Conservation (phyloP, 2,113 vertebrate species). For the Cheirogaleus medius region DNA sequence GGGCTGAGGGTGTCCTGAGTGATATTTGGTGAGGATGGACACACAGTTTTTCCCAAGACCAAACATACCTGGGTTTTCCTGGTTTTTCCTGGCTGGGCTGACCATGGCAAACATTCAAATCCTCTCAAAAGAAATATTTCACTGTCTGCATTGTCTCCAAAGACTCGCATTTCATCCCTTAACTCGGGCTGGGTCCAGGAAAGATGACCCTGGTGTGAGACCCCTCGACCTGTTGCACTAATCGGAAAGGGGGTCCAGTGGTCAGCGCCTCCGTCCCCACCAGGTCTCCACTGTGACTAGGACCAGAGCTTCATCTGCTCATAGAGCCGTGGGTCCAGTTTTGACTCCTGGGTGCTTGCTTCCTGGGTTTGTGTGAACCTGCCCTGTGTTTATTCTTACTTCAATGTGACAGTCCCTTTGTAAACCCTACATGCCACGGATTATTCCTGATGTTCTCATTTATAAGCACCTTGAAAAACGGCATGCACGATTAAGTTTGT, state of each 20-base stretch:
- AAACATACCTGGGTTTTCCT: no score
- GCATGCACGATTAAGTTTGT: rapidly evolving
- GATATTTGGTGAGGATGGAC: background rate
- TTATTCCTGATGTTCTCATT: background rate
- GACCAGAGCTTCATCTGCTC: rapidly evolving
- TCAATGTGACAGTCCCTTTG: no score
- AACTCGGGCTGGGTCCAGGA: background rate
- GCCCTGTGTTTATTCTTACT: no score
- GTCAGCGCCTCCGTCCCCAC: rapidly evolving
- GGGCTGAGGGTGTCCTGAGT: no score
- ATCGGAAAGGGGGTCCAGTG: background rate
- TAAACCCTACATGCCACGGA: rapidly evolving
- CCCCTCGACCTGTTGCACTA: rapidly evolving
- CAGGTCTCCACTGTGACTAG: rapidly evolving
- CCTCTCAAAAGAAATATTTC: background rate
- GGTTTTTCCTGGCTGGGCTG: no score
- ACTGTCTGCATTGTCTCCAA: background rate
- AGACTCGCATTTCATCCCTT: background rate
- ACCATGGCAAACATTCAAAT: no score
- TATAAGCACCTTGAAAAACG: background rate
- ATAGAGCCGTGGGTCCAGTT: rapidly evolving
- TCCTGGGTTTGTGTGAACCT: background rate
- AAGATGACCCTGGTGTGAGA: rapidly evolving
- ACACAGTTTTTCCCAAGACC: background rate
- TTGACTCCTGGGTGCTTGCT: rapidly evolving